Evolutionary conservation across 1,140 invertebrate species (phyloP).

Genomic region (Drosophila asahinai): DNA sequence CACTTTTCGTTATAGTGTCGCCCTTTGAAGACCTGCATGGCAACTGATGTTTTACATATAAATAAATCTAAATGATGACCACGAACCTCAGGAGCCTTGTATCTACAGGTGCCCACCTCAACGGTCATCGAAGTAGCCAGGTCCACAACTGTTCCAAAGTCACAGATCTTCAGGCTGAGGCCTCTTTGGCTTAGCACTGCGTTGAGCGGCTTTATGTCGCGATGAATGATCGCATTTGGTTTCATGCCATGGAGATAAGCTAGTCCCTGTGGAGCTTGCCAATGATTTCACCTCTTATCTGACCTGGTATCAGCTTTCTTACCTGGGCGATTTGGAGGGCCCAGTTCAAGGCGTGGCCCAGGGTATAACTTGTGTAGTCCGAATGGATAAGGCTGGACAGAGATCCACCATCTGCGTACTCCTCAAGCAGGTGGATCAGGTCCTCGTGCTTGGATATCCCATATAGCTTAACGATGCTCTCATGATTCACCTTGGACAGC

Average conservation of each 20-base stretch:
- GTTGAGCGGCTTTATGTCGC: conserved; percentile 97
- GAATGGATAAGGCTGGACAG: conserved; percentile 96
- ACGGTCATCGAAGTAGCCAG: conserved; percentile 97
- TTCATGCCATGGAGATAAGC: conserved; percentile 97
- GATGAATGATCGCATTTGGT: conserved; percentile 96
- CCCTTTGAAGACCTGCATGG: conserved; percentile 88
- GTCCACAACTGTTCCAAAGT: conserved; percentile 97
- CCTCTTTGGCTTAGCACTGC: conserved; percentile 94
- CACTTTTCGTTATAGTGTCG: conserved; percentile 97
- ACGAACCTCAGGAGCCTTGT: conserved; percentile 97
- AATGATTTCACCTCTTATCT: background rate
- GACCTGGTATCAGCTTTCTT: conserved; percentile 30
- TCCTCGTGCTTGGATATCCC: conserved; percentile 92
- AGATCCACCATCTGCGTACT: conserved; percentile 98
- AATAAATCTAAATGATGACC: too few relatives aligned
- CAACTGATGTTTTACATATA: conserved; percentile 10
- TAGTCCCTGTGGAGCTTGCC: conserved; percentile 88
- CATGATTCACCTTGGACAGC: conserved; percentile 94
- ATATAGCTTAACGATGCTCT: conserved; percentile 96
- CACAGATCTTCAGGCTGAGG: conserved; percentile 96
- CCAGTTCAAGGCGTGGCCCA: conserved; percentile 97
- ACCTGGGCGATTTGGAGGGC: conserved; percentile 94
- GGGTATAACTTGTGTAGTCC: conserved; percentile 91
- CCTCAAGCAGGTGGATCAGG: conserved; percentile 95
- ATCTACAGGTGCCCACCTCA: conserved; percentile 96